phyloP scores from a whole-genome alignment of 2,797 vertebrate species.

The Setipinna tenuifilis region DNA sequence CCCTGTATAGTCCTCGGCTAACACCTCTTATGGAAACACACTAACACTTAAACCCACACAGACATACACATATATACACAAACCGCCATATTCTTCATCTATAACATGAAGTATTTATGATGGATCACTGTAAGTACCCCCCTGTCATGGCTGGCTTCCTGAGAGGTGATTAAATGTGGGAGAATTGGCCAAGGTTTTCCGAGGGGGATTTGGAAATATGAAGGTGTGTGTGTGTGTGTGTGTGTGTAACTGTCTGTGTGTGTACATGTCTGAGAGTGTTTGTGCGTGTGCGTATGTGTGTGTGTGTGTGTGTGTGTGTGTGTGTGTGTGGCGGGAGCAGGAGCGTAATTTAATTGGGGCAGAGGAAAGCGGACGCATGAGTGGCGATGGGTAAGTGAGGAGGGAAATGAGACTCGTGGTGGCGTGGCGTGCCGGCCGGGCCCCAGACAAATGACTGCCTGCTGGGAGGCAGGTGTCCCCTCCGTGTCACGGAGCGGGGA shows the following conservation, averaged over 20 bases:
- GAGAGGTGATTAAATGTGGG: conserved; percentile 52
- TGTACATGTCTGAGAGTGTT: not conserved
- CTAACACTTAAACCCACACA: not conserved
- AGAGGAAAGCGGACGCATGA: conserved; percentile 44
- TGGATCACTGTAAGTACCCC: conserved; percentile 49
- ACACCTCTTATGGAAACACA: not conserved
- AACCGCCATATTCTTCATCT: conserved; percentile 34
- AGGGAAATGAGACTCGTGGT: conserved; percentile 33
- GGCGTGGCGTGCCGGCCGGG: not conserved
- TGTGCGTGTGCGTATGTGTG: not conserved
- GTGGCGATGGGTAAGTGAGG: conserved; percentile 47
- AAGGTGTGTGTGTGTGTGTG: not conserved
- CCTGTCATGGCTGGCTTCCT: conserved; percentile 51
- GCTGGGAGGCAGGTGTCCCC: conserved; percentile 20
- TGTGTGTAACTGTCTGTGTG: not conserved
- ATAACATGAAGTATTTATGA: conserved; percentile 47
- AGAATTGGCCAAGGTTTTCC: conserved; percentile 36
- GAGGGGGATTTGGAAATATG: conserved; percentile 39
- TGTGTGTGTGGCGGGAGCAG: not conserved
- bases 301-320: not conserved
- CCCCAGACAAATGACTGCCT: conserved; percentile 46
- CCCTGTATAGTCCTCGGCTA: not conserved
- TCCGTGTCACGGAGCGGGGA: not conserved
- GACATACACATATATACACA: not conserved
- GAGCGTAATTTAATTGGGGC: conserved; percentile 48